phyloP scores from a whole-genome alignment of 2,888 invertebrate genomes.

The Drosophila buzzatii region DNA sequence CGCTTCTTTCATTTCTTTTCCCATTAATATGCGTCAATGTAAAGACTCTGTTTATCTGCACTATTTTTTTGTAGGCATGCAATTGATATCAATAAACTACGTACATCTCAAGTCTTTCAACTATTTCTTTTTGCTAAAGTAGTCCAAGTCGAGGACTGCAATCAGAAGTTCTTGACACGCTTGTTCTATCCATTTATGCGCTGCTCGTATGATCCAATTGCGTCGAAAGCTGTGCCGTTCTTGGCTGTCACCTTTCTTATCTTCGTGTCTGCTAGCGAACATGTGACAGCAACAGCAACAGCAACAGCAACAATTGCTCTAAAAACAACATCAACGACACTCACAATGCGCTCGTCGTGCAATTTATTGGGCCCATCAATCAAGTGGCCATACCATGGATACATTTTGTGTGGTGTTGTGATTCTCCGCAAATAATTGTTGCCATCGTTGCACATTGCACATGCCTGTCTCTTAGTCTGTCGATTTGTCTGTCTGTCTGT shows the following conservation, averaged over 20 bases:
- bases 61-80: not conserved
- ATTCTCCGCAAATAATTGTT: slow-evolving; percentile 76
- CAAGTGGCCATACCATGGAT: slow-evolving; percentile 69
- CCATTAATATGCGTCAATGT: not conserved
- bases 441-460: slow-evolving; percentile 67
- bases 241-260: slow-evolving; percentile 53
- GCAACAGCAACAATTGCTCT: slow-evolving; percentile 18
- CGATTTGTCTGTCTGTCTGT: not conserved
- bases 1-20: too few relatives aligned
- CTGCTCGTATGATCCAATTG: slow-evolving; percentile 56
- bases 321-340: slow-evolving; percentile 49
- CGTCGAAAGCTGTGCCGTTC: slow-evolving; percentile 52
- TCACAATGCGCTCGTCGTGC: slow-evolving; percentile 60
- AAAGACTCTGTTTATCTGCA: not conserved
- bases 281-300: slow-evolving; percentile 34
- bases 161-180: slow-evolving; percentile 3
- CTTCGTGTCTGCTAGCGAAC: slow-evolving; percentile 12
- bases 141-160: not conserved
- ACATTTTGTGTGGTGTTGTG: slow-evolving; percentile 66
- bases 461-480: slow-evolving; percentile 23
- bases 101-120: not conserved
- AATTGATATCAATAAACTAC: slow-evolving; percentile 2
- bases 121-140: not conserved
- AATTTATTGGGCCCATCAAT: slow-evolving; percentile 80
- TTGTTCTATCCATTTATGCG: slow-evolving; percentile 10